Base-by-base conservation (phyloP, 1,140 invertebrate species). In the Bombus cullumanus region DNA sequence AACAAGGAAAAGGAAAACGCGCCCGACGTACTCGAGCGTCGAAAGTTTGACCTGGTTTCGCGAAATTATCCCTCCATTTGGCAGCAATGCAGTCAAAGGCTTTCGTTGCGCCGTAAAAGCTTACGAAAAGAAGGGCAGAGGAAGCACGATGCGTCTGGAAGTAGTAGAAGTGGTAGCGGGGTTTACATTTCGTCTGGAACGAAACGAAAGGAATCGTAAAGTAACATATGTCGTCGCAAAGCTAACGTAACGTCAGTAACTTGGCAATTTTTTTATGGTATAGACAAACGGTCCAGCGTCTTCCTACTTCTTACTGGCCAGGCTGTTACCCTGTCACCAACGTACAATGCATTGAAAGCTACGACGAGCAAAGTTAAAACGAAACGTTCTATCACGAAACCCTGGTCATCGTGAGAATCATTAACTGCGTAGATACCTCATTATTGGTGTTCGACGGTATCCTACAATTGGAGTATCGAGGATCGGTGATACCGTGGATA, bases 31-130 rank as follows among this genome's bases (percentile, higher is more conserved):
- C 43, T 53, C 18, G 31, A 74, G 9, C 73, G 74, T 59, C n/a
- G 83, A 69, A 73, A 80, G 76, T 85, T 85, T 72, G 83, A 85
- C 83, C 83, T 12, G 68, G 83, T 85, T 85, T 71, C 83, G 57
- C 41, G 83, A 80, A 80, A 85, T 85, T 85, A 85, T 85, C 76
- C 77, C 73, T 25, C 83, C 77, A 85, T 85, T 85, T 85, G 83
- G 83, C 83, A 80, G 41, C 68, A 41, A 53, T n/a, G 68, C 66
- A 28, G 62, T 37, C 73, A 77, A 53, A 76, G 74, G 37, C 64
- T 77, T 80, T 41, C 68, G 83, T 37, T 62, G 59, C 53, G 53
- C 41, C 53, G 68, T 85, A 85, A 85, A 85, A 72, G 18, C 53
- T 43, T 62, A 12, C 41, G 53, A 34, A 80, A 53, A 80, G 64